A percentile compares a stretch with the other conserved stretches of the same genome.
phyloP scores from a whole-genome alignment of 2,113 vertebrate species.

The Vimba vimba region DNA sequence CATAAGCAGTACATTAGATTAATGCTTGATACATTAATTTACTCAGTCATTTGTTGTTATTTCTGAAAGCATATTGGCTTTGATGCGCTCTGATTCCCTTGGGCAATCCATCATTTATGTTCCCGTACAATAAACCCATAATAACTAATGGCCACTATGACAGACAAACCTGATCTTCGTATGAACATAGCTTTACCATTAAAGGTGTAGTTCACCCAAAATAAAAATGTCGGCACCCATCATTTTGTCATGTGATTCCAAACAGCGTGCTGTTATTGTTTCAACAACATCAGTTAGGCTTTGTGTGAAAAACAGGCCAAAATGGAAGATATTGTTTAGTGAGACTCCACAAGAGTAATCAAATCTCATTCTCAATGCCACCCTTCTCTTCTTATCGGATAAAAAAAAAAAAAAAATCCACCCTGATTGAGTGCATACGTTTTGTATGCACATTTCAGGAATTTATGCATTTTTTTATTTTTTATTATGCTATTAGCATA shows the following conservation, averaged over 20 bases:
- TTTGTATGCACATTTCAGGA: too few relatives aligned
- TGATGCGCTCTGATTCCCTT: neutral
- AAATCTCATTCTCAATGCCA: neutral
- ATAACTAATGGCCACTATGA: neutral
- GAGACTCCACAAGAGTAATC: neutral
- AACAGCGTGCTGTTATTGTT: neutral
- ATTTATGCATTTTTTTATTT: too few relatives aligned
- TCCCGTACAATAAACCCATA: constrained; percentile 7
- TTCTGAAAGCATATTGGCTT: constrained; percentile 41
- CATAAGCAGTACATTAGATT: constrained; percentile 56
- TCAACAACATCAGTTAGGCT: neutral
- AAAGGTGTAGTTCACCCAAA: neutral
- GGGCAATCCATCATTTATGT: constrained; percentile 25
- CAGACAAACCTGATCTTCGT: neutral
- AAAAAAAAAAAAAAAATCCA: too few relatives aligned
- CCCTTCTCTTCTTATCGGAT: neutral
- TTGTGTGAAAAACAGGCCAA: neutral
- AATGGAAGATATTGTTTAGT: neutral
- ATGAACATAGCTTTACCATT: neutral
- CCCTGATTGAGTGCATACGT: too few relatives aligned
- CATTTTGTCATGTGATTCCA: too few relatives aligned
- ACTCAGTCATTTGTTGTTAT: constrained; percentile 44
- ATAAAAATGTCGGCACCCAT: neutral
- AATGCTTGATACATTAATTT: constrained; percentile 51
- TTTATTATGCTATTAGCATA: too few relatives aligned